Evolutionary conservation across 2,888 invertebrate species (phyloP), one percentile per base, ranked within the genome.

Genomic region (Stenolophus ochropezus): DNA sequence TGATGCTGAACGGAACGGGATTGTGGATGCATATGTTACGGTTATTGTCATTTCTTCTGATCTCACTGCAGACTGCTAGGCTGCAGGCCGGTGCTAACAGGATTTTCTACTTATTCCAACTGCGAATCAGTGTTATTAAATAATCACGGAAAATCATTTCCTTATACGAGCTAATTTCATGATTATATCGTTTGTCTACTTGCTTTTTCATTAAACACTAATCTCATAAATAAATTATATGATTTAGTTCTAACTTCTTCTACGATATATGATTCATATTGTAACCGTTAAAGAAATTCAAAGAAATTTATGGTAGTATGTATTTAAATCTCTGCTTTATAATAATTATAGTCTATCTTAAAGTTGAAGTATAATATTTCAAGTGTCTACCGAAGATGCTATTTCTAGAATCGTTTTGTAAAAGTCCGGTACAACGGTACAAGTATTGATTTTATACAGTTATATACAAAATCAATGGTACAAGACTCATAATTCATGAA

Each of bases 1-100:
- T 69, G 65, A 69, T 69, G 42, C 18, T 69, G 33, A 18, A 42
- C 33, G 11, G 33, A 69, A 69, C 33, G 27, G 65, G 65, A 69
- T 69, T 69, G 65, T 27, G 42, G 65, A 33, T 11, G n/a, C 33
- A 33, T 33, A 18, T 69, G 33, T 61, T 69, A 69, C 18, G 20
- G 65, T 69, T 69, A 69, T 16, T 33, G 65, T 16, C 14, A 33
- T 20, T 61, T 69, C 65, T 69, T 69, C 27, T 56, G 3, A 21
- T 56, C 18, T 23, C 23, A 11, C 5, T 21, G 61, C 33, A 42
- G 33, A 42, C 33, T 42, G 8, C 33, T 33, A 33, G 33, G 8
- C 33, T 33, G 6, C 8, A 42, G 8, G 33, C 8, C 33, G 11
- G 8, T 21, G 61, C 23, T 61, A 61, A 61, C 61, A 4, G 61